phyloP scores from a whole-genome alignment of 2,888 invertebrate species.

The Mythimna loreyi region DNA sequence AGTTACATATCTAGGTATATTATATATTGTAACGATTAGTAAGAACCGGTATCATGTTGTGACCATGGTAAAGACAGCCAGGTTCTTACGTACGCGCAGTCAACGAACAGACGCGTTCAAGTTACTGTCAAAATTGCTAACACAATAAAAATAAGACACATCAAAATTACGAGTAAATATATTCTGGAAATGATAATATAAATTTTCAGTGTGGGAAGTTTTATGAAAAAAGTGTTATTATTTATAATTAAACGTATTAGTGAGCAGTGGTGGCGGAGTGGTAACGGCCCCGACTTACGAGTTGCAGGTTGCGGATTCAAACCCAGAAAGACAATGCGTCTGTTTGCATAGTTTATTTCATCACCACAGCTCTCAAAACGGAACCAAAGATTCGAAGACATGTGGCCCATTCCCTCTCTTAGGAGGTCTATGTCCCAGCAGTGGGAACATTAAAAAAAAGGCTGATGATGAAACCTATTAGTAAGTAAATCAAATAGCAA shows the following conservation, averaged over 20 bases:
- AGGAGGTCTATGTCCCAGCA: no score
- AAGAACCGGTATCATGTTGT: constrained; percentile 29
- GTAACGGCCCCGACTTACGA: no score
- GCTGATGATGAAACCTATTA: constrained; percentile 23
- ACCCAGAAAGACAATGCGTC: no score
- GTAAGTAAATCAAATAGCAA: constrained; percentile 58
- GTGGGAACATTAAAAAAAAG: no score
- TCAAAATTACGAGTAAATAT: constrained; percentile 3
- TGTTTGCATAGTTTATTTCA: no score
- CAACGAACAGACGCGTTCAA: constrained; percentile 47
- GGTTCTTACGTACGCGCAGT: constrained; percentile 53
- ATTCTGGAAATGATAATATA: not conserved
- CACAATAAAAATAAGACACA: not conserved
- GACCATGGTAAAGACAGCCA: constrained; percentile 39
- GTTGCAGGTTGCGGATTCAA: no score
- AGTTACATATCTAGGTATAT: not conserved
- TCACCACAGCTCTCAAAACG: no score
- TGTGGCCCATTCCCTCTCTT: no score
- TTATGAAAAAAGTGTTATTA: constrained; percentile 10
- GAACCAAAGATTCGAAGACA: no score
- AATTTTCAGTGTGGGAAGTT: constrained; percentile 19
- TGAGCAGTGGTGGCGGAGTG: no score
- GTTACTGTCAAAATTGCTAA: constrained; percentile 41
- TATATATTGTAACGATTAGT: constrained; percentile 25
- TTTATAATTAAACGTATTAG: no score